Conservation (phyloP, 2,888 invertebrate species). For the Xanthorhoe spadicearia region DNA sequence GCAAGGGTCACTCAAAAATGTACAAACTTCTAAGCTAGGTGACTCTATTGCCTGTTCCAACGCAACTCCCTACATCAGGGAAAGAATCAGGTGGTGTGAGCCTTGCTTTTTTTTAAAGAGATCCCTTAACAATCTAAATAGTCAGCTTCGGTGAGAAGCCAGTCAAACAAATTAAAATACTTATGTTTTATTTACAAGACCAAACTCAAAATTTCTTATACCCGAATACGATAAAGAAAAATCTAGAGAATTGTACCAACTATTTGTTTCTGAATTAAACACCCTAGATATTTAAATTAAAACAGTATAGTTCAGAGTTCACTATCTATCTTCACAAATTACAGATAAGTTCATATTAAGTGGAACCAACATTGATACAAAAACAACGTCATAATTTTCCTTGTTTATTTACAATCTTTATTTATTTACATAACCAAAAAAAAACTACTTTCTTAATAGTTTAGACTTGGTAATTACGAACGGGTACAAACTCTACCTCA, state of each 20-base stretch:
- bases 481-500: slow-evolving; percentile 72
- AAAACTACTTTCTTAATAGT: not conserved
- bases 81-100: too few species aligned
- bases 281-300: not conserved
- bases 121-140: too few species aligned
- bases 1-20: too few species aligned
- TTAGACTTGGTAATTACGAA: slow-evolving; percentile 48
- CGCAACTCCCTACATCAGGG: too few species aligned
- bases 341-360: not conserved
- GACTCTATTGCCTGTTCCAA: too few species aligned
- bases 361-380: not conserved
- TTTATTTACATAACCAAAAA: not conserved
- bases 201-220: too few species aligned
- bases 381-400: slow-evolving; percentile 1
- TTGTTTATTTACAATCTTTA: slow-evolving; percentile 11
- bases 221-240: too few species aligned
- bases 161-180: too few species aligned
- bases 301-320: slow-evolving; percentile 2
- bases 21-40: too few species aligned
- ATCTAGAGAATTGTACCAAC: not conserved
- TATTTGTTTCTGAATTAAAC: not conserved
- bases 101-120: too few species aligned
- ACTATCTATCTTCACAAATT: not conserved
- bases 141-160: too few species aligned
- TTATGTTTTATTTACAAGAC: too few species aligned